Evolutionary conservation across 2,113 vertebrate species (phyloP).

Genomic region (Poecile atricapillus): DNA sequence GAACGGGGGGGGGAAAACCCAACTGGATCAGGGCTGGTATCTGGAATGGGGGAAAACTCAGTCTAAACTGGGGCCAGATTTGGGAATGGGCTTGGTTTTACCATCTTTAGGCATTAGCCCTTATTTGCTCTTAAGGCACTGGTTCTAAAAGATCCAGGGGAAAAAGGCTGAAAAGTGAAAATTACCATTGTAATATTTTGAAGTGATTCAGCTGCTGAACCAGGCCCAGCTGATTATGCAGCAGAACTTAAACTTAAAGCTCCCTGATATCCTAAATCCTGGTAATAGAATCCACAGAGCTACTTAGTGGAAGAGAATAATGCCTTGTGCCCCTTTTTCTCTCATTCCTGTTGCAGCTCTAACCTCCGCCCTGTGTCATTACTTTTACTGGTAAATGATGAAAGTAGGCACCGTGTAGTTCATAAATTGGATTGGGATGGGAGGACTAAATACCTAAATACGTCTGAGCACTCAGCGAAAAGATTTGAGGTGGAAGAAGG

Average conservation of each 20-base stretch:
- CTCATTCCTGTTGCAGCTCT: neutral
- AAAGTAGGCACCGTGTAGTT: neutral
- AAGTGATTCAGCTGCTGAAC: neutral
- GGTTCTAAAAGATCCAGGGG: neutral
- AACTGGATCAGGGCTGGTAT: rapidly evolving
- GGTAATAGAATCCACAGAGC: neutral
- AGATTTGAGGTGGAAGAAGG: neutral
- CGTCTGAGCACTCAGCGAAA: neutral
- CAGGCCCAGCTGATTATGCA: neutral
- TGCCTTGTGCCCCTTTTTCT: neutral
- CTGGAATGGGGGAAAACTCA: neutral
- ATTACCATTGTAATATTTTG: neutral
- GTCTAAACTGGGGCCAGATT: rapidly evolving
- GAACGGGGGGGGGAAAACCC: rapidly evolving
- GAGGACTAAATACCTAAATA: constrained; percentile 30
- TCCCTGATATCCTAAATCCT: constrained; percentile 35
- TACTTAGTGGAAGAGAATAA: constrained; percentile 16
- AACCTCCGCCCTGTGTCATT: neutral
- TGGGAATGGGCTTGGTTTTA: neutral
- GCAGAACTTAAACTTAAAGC: constrained; percentile 13
- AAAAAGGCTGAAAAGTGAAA: neutral
- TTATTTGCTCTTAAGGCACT: neutral
- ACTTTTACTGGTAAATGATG: neutral
- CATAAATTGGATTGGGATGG: neutral
- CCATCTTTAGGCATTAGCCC: neutral